Percentiles rank a stretch among this genome's conserved stretches.
These are phyloP conservation scores for Phrynosoma blainvillii DNA, from an alignment of 2,113 vertebrate genomes.

Conservation along the genomic window DNA sequence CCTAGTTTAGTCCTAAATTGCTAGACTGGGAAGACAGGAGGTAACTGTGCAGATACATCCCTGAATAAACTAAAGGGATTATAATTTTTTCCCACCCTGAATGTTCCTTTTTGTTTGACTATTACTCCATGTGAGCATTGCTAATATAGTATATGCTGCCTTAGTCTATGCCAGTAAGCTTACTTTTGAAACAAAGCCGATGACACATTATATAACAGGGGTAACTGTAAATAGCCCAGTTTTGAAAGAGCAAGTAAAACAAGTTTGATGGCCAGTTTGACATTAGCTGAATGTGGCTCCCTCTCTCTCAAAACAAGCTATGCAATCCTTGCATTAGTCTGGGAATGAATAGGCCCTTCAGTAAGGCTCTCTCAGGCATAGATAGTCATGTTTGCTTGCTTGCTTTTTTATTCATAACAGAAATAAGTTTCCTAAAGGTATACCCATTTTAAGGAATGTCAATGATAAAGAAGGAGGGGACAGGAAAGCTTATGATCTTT, in stretches of 20 bases:
- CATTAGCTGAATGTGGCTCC: slow-evolving; percentile 9
- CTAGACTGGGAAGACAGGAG: neutral
- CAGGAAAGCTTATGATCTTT: neutral
- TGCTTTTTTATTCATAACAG: neutral
- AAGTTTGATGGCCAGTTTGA: slow-evolving; percentile 5
- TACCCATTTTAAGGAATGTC: neutral
- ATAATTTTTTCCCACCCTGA: neutral
- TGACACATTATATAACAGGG: neutral
- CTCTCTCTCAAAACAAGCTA: slow-evolving; percentile 22
- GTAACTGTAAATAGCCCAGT: neutral
- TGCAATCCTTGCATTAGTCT: neutral
- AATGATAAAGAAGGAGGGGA: neutral
- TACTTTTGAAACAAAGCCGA: slow-evolving; percentile 47
- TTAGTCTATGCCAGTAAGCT: slow-evolving; percentile 14
- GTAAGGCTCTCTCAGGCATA: neutral
- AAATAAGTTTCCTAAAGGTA: neutral
- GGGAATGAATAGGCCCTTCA: neutral
- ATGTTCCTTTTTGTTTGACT: neutral
- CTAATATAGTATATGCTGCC: neutral
- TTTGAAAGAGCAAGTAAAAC: neutral
- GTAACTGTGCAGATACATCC: neutral
- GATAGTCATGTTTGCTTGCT: neutral
- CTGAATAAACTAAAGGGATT: neutral
- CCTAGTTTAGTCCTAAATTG: neutral
- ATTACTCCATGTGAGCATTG: slow-evolving; percentile 46